Percentiles rank a stretch among this genome's conserved stretches.
These are phyloP conservation scores for Blennius ocellaris DNA, from an alignment of 2,113 vertebrate genomes.

Conservation along the genomic window DNA sequence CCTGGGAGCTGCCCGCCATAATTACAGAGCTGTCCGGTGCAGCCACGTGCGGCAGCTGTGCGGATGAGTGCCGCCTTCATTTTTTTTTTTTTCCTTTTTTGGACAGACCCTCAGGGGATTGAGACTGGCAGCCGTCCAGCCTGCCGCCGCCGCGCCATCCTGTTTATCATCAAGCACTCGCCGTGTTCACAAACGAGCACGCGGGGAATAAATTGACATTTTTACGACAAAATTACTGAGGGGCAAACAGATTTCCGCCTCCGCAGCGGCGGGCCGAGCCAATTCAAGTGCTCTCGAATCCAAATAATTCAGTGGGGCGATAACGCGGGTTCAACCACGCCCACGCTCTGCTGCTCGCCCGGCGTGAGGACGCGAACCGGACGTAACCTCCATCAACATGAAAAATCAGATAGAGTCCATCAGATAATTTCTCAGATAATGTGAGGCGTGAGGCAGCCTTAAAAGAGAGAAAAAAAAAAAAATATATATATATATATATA, in stretches of 20 bases:
- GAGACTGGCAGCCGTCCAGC: constrained; percentile 48
- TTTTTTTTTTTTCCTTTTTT: constrained; percentile 2
- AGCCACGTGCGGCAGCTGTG: constrained; percentile 23
- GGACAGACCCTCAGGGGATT: constrained; percentile 10
- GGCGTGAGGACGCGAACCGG: constrained; percentile 7
- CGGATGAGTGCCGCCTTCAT: background rate
- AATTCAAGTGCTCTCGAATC: constrained; percentile 15
- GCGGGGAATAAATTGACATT: constrained; percentile 22
- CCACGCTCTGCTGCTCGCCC: background rate
- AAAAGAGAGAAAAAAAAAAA: too few relatives aligned
- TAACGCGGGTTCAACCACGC: too few relatives aligned
- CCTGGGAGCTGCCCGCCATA: constrained; percentile 46
- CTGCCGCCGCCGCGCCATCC: background rate
- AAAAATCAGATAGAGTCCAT: constrained; percentile 43
- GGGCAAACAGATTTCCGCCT: constrained; percentile 27
- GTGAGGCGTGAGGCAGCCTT: constrained; percentile 12
- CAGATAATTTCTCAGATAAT: constrained; percentile 42
- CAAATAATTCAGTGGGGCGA: too few relatives aligned
- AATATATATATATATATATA: too few relatives aligned
- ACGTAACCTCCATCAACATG: constrained; percentile 34
- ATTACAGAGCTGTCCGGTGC: constrained; percentile 41
- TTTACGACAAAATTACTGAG: constrained; percentile 38
- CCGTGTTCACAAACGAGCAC: constrained; percentile 37
- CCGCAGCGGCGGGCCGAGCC: constrained; percentile 13
- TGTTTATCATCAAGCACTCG: constrained; percentile 37